phyloP scores from a whole-genome alignment of 2,888 invertebrate genomes.

The Enchytraeus crypticus region DNA sequence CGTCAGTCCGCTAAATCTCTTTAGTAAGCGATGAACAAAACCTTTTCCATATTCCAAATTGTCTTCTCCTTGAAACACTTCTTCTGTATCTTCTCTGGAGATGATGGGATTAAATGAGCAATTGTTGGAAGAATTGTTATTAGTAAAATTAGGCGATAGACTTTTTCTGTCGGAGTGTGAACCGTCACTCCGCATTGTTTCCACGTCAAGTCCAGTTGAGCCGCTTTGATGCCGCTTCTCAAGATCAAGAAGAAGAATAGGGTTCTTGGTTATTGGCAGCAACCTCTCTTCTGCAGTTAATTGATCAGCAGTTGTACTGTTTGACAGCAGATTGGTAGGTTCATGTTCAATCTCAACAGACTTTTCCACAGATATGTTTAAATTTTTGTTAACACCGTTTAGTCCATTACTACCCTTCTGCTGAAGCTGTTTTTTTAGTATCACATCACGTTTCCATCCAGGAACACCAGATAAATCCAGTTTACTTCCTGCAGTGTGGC shows the following conservation, averaged over 20 bases:
- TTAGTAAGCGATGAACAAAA: conserved; percentile 3
- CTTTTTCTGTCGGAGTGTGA: background rate
- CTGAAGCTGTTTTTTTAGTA: background rate
- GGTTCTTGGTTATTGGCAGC: conserved; percentile 6
- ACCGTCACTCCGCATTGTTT: background rate
- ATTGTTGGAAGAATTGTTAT: no score
- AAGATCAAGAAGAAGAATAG: conserved; percentile 2
- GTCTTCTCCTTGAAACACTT: conserved; percentile 6
- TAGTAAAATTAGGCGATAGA: background rate
- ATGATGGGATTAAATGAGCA: no score
- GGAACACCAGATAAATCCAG: background rate
- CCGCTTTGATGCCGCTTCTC: background rate
- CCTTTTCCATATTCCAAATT: conserved; percentile 6
- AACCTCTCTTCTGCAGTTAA: conserved; percentile 1
- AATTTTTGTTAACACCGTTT: background rate
- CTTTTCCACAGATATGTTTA: background rate
- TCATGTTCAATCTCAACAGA: background rate
- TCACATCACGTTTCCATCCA: background rate
- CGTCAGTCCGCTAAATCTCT: background rate
- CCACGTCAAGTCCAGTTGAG: background rate
- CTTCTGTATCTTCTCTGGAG: background rate
- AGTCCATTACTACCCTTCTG: background rate
- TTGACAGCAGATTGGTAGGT: background rate
- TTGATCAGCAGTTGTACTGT: background rate
- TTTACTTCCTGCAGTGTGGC: background rate